Conservation (phyloP, 2,888 invertebrate species). For the Orthosia cruda region DNA sequence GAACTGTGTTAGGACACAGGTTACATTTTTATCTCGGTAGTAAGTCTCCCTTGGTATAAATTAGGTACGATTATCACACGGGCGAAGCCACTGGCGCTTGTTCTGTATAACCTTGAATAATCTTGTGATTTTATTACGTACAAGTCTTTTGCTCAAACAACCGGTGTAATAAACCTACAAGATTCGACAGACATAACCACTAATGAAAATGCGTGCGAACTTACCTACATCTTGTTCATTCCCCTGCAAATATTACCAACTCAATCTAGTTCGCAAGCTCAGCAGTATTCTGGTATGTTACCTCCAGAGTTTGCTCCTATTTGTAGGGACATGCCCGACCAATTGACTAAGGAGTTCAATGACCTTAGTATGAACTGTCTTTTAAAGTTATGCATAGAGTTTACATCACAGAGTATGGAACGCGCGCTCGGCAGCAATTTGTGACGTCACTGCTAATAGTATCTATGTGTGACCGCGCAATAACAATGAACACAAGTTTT, state of each 20-base stretch:
- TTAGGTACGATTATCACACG: background rate
- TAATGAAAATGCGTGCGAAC: slow-evolving; percentile 39
- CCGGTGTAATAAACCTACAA: background rate
- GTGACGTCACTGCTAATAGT: too few relatives aligned
- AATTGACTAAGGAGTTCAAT: slow-evolving; percentile 25
- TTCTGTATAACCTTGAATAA: background rate
- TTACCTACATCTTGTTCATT: slow-evolving; percentile 6
- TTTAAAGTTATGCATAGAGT: background rate
- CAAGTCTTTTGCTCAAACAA: background rate
- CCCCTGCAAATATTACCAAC: slow-evolving; percentile 25
- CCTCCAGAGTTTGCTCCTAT: slow-evolving; percentile 40
- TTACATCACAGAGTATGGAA: background rate
- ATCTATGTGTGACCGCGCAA: too few relatives aligned
- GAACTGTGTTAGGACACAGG: too few relatives aligned
- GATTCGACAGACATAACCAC: slow-evolving; percentile 7
- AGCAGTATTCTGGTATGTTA: slow-evolving; percentile 35
- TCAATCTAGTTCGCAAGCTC: slow-evolving; percentile 31
- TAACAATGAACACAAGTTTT: too few relatives aligned
- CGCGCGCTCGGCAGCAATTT: too few relatives aligned
- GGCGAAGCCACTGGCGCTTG: background rate
- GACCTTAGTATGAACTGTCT: slow-evolving; percentile 15
- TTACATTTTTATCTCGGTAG: too few relatives aligned
- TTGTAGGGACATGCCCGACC: slow-evolving; percentile 21
- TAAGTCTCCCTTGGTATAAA: too few relatives aligned
- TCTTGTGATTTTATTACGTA: background rate